Evolutionary conservation across 1,140 invertebrate genomes (phyloP), one percentile per base, ranked within the genome.

Genomic region (Asbolus verrucosus): DNA sequence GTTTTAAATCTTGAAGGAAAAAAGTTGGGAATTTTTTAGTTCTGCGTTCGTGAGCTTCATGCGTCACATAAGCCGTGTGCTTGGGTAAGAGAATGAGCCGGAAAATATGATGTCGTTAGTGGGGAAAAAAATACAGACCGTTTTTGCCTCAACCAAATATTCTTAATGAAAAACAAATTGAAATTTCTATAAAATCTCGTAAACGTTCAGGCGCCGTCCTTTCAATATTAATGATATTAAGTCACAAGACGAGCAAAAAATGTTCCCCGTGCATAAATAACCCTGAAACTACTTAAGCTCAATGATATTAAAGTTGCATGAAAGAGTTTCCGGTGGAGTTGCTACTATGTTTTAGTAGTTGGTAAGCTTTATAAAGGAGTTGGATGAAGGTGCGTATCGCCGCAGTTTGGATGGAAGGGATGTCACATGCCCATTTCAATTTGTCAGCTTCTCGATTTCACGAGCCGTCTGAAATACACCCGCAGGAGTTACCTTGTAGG

Each of bases 391-490:
- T 54, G 46, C 19, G 46, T 54, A 54, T 54, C 46, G 46, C 9
- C 43, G 18, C 30, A 19, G 31, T 62, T 62, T 39, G 27, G 18
- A 62, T 62, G 30, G 31, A 63, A 41, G 21, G 61, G 70, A 65
- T 65, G 65, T 68, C 69, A 68, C 69, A 67, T 54, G 69, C 62
- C 63, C 73, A 70, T 74, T 72, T 74, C 73, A 74, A 74, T 74
- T 74, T 74, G 73, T 72, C 68, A 73, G 62, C 18, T 54, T 70
- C 65, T 69, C 67, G 54, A 70, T 73, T 73, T 70, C 70, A 73
- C 67, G 70, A 70, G 30, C 65, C 67, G 43, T 36, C 46, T 63
- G 70, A 70, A 75, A 73, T 73, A 75, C 73, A 75, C 71, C 73
- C 73, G 60, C 39, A 75, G 70, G 71, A 75, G 68, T 73, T 70